Base-by-base conservation (phyloP, 1,140 invertebrate genomes). In the Lordiphosa stackelbergi region DNA sequence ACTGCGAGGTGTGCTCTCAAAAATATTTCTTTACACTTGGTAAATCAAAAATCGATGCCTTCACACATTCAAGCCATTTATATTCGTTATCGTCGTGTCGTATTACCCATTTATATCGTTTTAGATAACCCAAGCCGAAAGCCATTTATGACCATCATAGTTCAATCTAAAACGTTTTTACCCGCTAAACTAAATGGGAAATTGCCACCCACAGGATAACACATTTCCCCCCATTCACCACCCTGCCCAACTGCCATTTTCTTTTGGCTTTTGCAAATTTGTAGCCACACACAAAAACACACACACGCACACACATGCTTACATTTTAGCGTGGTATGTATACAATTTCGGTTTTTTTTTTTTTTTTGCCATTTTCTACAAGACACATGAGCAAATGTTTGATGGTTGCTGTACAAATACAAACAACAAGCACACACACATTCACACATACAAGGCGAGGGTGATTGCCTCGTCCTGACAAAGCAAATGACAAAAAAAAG, bases 331-430 rank as follows among this genome's bases (percentile, higher is more conserved):
- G 6, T 31, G 28, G 28, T 31, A 31, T 31, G 28, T 31, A 31
- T 31, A 31, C 28, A 8, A 8, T 31, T 6, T 31, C 8, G 5
- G 57, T 61, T 63, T 72, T 69, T 64, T 60, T 64, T 53, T 61
- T 13, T 24, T 8, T 28, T 36, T 13, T 34, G 19, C 9, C 47
- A 13, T 3, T 31, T 31, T 31, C 28, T 31, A 56, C 43, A 48
- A 70, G 61, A 74, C 56, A 77, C 69, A 78, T 49, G 41, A 73
- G 63, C 60, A 75, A 81, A 83, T 83, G 77, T 81, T 81, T 81
- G 78, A 81, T 81, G 77, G 77, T 81, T 81, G 77, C 77, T 81
- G 77, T 83, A 81, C 72, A 74, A 81, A 75, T 72, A 81, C 77
- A 79, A 79, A 81, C 66, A 79, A 57, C 74, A 78, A 60, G 37